Base-by-base conservation (phyloP, 2,113 vertebrate species). In the Dolichallabes microphthalmus region DNA sequence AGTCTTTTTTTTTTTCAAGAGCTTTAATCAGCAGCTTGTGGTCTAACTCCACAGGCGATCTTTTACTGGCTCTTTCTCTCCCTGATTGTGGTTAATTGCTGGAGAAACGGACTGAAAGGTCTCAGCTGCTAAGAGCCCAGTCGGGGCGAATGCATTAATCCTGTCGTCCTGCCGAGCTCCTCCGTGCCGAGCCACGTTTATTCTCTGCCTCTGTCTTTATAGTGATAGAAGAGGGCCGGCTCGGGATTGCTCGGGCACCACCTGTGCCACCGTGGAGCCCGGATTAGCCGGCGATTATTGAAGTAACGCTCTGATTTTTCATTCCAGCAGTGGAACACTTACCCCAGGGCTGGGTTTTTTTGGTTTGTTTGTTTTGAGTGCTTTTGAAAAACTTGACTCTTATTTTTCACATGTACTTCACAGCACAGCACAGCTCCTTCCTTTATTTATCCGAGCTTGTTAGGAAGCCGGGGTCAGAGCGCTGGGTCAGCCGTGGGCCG, bases 11-110 rank as follows among this genome's bases (percentile, higher is more conserved):
- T 45, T 45, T 45, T 8, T 8, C 32, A 5, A 14, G 39, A 22
- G 15, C 58, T 66, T 84, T 78, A 77, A 78, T 66, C 73, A 78
- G 53, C 83, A 78, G 76, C 60, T 52, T 81, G 64, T 53, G 52
- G 58, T 45, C 8, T 0, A 35, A 52, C 39, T 78, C 74, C 53
- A 64, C 61, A 78, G 74, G 61, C 17, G 9, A 57, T 39, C 61
- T 57, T 57, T 61, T 27, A 30, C 25, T n/a, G 25, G 3, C 30
- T 45, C 6, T 7, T 57, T 66, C 63, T 79, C 45, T 78, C 71
- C 74, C 39, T 90, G 91, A 92, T 91, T 93, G 85, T 81, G 63
- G 60, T 76, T 90, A 91, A 90, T 92, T 90, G 81, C 57, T 66
- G 73, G 58, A 52, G 74, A 91, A 91, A 90, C 57, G 53, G 77